A percentile compares a stretch with the other conserved stretches of the same genome.
These are phyloP conservation scores for Coreoperca whiteheadi DNA, from an alignment of 2,113 vertebrate species.

Conservation along the genomic window DNA sequence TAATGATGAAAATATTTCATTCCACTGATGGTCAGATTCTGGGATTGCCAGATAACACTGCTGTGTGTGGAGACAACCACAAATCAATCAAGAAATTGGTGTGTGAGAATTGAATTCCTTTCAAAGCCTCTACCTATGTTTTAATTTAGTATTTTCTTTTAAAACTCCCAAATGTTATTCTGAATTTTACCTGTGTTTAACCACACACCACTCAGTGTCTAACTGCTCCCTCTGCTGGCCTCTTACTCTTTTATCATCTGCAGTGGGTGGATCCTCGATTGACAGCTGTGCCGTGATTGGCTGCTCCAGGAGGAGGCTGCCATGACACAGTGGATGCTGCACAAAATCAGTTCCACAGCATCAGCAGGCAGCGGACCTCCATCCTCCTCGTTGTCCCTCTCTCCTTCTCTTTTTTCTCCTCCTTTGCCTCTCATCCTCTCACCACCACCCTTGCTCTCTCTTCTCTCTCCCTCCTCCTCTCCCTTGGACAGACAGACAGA, in stretches of 20 bases:
- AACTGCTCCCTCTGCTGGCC: slow-evolving; percentile 73
- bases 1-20: neutral
- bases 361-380: slow-evolving; percentile 79
- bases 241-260: slow-evolving; percentile 71
- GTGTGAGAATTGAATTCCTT: neutral
- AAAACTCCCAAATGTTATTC: neutral
- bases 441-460: slow-evolving; percentile 53
- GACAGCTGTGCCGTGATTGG: slow-evolving; percentile 75
- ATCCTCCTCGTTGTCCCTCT: slow-evolving; percentile 75
- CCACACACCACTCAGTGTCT: neutral
- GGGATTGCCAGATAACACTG: neutral
- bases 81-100: neutral
- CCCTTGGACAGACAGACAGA: slow-evolving; percentile 6
- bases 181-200: neutral
- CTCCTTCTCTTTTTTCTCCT: slow-evolving; percentile 67
- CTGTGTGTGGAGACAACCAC: neutral
- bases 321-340: slow-evolving; percentile 88
- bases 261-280: slow-evolving; percentile 75
- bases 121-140: neutral
- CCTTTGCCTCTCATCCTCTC: slow-evolving; percentile 67
- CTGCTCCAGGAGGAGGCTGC: slow-evolving; percentile 87
- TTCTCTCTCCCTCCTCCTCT: slow-evolving; percentile 48
- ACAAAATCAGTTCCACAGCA: slow-evolving; percentile 85
- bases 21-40: neutral
- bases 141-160: neutral